phyloP scores from a whole-genome alignment of 2,113 vertebrate genomes.

The Balaeniceps rex region DNA sequence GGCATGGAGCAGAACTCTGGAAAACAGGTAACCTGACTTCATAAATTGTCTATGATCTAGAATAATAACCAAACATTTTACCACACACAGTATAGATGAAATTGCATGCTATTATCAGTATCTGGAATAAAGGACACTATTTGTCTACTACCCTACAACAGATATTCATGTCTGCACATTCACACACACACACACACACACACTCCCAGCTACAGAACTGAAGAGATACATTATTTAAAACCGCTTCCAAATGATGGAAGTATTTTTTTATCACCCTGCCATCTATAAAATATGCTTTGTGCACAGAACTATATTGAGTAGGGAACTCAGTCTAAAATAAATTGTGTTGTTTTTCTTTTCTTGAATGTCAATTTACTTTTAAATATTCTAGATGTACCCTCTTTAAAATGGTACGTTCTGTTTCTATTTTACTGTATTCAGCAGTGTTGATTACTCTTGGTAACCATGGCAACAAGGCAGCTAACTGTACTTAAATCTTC shows the following conservation, averaged over 20 bases:
- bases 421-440: conserved; percentile 69
- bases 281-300: conserved; percentile 28
- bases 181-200: neutral
- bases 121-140: conserved; percentile 42
- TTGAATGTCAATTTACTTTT: conserved; percentile 56
- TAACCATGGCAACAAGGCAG: conserved; percentile 71
- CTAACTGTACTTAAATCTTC: conserved; percentile 73
- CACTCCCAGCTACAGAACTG: neutral
- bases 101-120: conserved; percentile 5
- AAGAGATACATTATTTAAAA: conserved; percentile 57
- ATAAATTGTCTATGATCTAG: neutral
- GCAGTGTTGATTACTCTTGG: conserved; percentile 73
- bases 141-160: conserved; percentile 3
- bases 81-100: neutral
- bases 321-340: conserved; percentile 24
- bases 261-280: conserved; percentile 1
- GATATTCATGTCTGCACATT: neutral
- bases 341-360: neutral
- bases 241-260: neutral
- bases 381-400: conserved; percentile 47
- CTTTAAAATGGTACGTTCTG: conserved; percentile 69
- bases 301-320: conserved; percentile 16
- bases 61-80: neutral
- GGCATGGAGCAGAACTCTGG: neutral
- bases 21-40: neutral